Conservation (phyloP, 2,797 vertebrate species). For the Lithobates pipiens region DNA sequence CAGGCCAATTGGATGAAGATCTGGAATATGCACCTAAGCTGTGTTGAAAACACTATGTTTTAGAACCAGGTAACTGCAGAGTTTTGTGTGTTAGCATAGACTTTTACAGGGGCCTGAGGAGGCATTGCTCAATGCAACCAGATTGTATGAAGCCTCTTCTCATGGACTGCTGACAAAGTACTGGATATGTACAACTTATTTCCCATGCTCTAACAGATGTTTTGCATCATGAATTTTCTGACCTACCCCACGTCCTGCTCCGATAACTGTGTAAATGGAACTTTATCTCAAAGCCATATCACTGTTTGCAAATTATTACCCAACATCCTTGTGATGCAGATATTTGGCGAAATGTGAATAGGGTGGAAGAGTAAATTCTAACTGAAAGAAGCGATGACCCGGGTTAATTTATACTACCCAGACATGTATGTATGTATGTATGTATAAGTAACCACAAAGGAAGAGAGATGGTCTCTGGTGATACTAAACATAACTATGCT, state of each 20-base stretch:
- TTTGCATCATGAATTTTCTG: neutral
- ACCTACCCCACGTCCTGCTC: neutral
- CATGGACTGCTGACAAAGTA: neutral
- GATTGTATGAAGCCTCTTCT: neutral
- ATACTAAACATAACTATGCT: neutral
- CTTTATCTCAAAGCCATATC: neutral
- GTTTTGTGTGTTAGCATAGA: no score
- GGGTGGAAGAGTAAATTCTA: neutral
- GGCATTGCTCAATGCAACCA: no score
- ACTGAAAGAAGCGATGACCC: neutral
- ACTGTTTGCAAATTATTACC: slow-evolving; percentile 1
- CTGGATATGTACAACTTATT: neutral
- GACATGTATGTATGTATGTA: neutral
- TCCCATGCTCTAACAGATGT: neutral
- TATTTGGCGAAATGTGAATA: neutral
- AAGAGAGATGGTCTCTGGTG: neutral
- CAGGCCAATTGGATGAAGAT: no score
- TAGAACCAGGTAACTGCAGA: no score
- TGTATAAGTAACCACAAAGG: neutral
- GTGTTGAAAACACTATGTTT: no score
- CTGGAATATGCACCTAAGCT: no score
- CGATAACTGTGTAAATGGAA: neutral
- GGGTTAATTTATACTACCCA: neutral
- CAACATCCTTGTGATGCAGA: neutral
- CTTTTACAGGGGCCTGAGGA: no score